Percentiles rank a stretch among this genome's conserved stretches.
Evolutionary conservation across 2,888 invertebrate species (phyloP).

Genomic region (Sialis fuliginosa): DNA sequence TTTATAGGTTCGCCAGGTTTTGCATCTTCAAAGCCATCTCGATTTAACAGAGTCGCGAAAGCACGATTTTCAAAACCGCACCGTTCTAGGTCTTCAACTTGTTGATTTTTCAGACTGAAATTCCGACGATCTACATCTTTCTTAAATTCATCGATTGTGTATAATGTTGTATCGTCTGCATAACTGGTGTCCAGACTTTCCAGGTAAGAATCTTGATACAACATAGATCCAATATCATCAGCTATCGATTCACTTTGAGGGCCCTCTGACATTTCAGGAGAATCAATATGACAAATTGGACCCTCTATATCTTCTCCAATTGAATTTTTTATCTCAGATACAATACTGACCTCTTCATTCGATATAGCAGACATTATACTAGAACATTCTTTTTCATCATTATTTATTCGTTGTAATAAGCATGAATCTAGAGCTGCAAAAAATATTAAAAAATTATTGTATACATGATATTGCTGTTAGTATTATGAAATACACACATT

Average conservation of each 20-base stretch:
- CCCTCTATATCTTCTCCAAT: conserved; percentile 29
- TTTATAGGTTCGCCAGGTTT: conserved; percentile 36
- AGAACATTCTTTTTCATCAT: conserved; percentile 34
- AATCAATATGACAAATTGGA: conserved; percentile 62
- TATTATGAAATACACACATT: no score
- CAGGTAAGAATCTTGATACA: conserved; percentile 45
- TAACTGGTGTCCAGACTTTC: conserved; percentile 40
- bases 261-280: conserved; percentile 61
- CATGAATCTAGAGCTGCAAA: no score
- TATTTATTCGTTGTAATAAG: no score
- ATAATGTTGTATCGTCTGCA: conserved; percentile 52
- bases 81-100: conserved; percentile 35
- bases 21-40: conserved; percentile 28
- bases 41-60: conserved; percentile 37
- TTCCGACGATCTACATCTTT: conserved; percentile 25
- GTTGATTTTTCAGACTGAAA: conserved; percentile 37
- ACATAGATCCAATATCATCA: conserved; percentile 61
- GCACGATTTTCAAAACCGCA: conserved; percentile 58
- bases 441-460: no score
- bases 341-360: conserved; percentile 54
- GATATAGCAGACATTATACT: conserved; percentile 44
- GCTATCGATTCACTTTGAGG: conserved; percentile 61
- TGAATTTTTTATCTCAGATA: conserved; percentile 41
- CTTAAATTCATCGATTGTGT: conserved; percentile 31
- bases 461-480: no score